A percentile compares a stretch with the other conserved stretches of the same genome.
phyloP scores from a whole-genome alignment of 2,888 invertebrate genomes.

The Caenorhabditis sp. region DNA sequence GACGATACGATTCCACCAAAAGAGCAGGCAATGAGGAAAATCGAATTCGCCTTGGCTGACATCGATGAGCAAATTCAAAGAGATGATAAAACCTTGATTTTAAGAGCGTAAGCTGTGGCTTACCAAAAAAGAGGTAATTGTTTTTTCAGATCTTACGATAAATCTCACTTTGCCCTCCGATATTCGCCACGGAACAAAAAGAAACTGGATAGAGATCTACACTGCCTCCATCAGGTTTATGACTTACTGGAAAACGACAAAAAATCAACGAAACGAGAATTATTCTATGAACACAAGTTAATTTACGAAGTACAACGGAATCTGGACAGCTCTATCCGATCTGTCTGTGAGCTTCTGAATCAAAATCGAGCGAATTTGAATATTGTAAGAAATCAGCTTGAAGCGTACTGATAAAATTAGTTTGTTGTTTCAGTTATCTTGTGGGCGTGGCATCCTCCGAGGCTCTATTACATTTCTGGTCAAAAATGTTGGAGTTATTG shows the following conservation, averaged over 20 bases:
- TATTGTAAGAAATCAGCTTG: conserved; percentile 64
- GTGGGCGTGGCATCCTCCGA: conserved; percentile 68
- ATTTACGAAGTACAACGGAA: conserved; percentile 70
- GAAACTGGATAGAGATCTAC: conserved; percentile 66
- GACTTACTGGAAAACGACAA: conserved; percentile 63
- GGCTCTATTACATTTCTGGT: conserved; percentile 66
- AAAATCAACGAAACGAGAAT: conserved; percentile 72
- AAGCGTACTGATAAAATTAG: no score
- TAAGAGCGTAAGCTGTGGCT: conserved; percentile 36
- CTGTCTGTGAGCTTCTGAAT: conserved; percentile 71
- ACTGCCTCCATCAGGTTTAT: conserved; percentile 67
- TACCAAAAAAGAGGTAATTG: neutral
- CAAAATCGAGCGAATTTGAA: conserved; percentile 67
- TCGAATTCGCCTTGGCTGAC: conserved; percentile 52
- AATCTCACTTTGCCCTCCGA: conserved; percentile 32
- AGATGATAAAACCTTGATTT: conserved; percentile 15
- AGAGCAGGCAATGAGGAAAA: conserved; percentile 46
- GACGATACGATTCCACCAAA: conserved; percentile 32
- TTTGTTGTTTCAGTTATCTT: conserved; percentile 70
- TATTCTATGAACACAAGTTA: conserved; percentile 77
- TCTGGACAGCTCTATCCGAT: conserved; percentile 70
- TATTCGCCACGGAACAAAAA: conserved; percentile 5
- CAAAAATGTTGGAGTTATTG: conserved; percentile 47
- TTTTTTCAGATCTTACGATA: conserved; percentile 59
- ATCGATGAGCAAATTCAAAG: conserved; percentile 33